These are phyloP conservation scores for Aporrectodea caliginosa DNA, from an alignment of 1,140 invertebrate genomes.

Conservation along the genomic window DNA sequence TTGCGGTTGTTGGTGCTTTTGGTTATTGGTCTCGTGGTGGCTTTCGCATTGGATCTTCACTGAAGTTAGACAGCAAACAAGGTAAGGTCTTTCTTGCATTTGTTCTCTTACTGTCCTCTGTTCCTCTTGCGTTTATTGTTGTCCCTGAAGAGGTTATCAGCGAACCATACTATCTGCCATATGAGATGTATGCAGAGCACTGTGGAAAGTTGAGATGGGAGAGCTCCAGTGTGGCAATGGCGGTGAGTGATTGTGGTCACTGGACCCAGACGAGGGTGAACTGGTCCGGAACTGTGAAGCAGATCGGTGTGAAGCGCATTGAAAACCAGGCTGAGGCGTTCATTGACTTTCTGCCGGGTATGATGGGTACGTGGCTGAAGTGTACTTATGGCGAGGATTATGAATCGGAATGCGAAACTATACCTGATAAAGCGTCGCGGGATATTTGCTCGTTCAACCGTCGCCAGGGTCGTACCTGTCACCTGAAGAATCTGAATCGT, in stretches of 20 bases:
- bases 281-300: constrained; percentile 26
- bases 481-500: constrained; percentile 28
- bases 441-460: constrained; percentile 5
- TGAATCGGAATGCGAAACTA: neutral
- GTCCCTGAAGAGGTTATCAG: constrained; percentile 9
- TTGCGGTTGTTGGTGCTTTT: constrained; percentile 16
- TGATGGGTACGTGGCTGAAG: constrained; percentile 17
- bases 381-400: constrained; percentile 21
- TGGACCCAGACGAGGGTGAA: constrained; percentile 19
- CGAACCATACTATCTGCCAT: neutral
- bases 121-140: constrained; percentile 20
- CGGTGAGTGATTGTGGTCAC: constrained; percentile 20
- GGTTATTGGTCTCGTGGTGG: constrained; percentile 27
- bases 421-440: neutral
- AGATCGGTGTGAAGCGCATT: constrained; percentile 24
- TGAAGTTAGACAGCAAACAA: constrained; percentile 2
- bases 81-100: constrained; percentile 13
- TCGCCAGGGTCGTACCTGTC: constrained; percentile 9
- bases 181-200: constrained; percentile 8
- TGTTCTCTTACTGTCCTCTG: constrained; percentile 16
- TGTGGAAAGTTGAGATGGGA: constrained; percentile 18
- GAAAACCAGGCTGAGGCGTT: constrained; percentile 30
- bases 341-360: constrained; percentile 20
- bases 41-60: constrained; percentile 19
- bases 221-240: constrained; percentile 4